These are phyloP conservation scores for Diabrotica virgifera DNA, from an alignment of 1,140 invertebrate genomes.

Conservation along the genomic window DNA sequence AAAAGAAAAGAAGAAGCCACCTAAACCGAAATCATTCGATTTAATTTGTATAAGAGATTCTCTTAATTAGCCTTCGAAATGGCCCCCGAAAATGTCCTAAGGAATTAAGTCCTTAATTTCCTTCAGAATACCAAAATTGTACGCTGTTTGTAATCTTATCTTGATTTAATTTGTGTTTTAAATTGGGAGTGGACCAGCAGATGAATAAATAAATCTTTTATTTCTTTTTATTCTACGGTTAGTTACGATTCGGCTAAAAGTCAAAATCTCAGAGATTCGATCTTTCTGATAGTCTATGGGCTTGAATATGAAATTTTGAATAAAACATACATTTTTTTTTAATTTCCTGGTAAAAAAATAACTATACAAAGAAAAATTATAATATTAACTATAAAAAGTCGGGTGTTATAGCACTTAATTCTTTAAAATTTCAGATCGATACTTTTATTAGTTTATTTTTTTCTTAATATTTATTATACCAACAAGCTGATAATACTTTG, in stretches of 20 bases:
- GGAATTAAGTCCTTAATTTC: slow-evolving; percentile 38
- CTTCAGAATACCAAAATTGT: slow-evolving; percentile 19
- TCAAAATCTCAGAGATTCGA: slow-evolving; percentile 7
- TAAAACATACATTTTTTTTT: no score
- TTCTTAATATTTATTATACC: no score
- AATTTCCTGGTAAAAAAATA: no score
- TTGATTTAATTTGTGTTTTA: slow-evolving; percentile 38
- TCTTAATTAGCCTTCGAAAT: slow-evolving; percentile 30
- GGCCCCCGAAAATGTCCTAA: slow-evolving; percentile 26
- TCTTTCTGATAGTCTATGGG: slow-evolving; percentile 10
- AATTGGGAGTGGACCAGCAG: slow-evolving; percentile 23
- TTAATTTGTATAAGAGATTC: slow-evolving; percentile 37
- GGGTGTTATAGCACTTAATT: no score
- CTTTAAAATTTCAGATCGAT: no score
- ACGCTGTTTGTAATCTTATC: slow-evolving; percentile 16
- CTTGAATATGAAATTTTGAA: background rate
- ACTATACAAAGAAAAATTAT: no score
- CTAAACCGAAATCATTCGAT: slow-evolving; percentile 17
- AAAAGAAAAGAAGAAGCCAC: background rate
- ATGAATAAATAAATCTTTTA: slow-evolving; percentile 8
- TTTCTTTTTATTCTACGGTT: background rate
- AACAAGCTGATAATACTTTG: no score
- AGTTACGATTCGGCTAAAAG: no score
- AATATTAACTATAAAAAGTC: no score
- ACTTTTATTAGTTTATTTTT: no score